Evolutionary conservation across 2,888 invertebrate species (phyloP).

Genomic region (Patella ulyssiponensis): DNA sequence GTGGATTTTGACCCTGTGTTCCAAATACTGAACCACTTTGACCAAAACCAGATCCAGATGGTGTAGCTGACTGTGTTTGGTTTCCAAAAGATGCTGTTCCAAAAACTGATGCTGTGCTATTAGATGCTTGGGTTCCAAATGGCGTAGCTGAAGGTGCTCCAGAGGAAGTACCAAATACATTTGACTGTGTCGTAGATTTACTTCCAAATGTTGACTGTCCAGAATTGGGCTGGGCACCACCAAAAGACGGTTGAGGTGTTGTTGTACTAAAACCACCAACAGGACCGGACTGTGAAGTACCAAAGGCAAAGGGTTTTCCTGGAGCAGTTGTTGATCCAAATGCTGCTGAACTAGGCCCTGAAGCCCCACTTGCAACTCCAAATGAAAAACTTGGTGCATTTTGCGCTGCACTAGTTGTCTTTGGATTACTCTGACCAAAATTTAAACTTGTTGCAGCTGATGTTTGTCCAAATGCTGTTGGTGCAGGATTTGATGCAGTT

Average conservation of each 20-base stretch:
- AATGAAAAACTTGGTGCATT: not conserved
- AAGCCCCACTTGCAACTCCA: not conserved
- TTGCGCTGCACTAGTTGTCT: not conserved
- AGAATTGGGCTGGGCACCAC: not conserved
- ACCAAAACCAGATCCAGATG: not conserved
- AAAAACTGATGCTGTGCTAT: not conserved
- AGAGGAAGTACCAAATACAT: not conserved
- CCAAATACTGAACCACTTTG: not conserved
- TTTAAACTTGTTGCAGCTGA: not conserved
- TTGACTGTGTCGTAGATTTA: not conserved
- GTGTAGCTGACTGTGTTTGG: not conserved
- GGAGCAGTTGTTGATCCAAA: not conserved
- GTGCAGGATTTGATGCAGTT: not conserved
- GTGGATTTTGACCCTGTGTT: not conserved
- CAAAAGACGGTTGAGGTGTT: not conserved
- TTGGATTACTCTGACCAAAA: constrained; percentile 5
- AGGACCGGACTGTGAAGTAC: not conserved
- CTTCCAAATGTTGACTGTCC: not conserved
- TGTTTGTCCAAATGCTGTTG: not conserved
- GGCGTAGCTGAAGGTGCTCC: not conserved
- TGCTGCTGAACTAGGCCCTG: not conserved
- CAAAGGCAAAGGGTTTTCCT: not conserved
- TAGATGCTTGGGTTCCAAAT: not conserved
- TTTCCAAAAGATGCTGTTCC: constrained; percentile 3
- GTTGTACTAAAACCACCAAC: not conserved